A percentile compares a stretch with the other conserved stretches of the same genome.
phyloP scores from a whole-genome alignment of 2,888 invertebrate genomes.

The Nomada ferruginata region DNA sequence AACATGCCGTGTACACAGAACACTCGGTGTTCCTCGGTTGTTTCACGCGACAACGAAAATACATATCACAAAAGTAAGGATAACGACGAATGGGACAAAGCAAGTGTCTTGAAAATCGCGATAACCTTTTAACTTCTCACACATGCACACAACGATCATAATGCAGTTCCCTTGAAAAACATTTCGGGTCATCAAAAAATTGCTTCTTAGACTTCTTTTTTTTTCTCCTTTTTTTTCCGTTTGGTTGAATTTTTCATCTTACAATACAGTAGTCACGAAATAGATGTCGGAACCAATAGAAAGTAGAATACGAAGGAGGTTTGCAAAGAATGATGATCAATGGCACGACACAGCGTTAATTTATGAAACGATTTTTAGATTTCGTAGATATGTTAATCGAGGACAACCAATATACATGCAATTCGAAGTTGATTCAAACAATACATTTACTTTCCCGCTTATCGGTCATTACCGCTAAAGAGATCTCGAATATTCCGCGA shows the following conservation, averaged over 20 bases:
- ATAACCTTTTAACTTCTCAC: conserved; percentile 18
- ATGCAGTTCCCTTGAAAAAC: conserved; percentile 21
- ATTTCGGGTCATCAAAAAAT: conserved; percentile 34
- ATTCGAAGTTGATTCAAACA: neutral
- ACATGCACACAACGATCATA: conserved; percentile 39
- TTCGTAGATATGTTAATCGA: conserved; percentile 79
- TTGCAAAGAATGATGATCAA: conserved; percentile 3
- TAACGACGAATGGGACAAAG: conserved; percentile 39
- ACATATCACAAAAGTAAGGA: conserved; percentile 38
- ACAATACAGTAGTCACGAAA: neutral
- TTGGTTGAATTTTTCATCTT: too few species aligned
- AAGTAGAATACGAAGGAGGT: neutral
- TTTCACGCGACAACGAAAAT: conserved; percentile 35
- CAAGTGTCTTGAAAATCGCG: conserved; percentile 30
- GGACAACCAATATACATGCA: conserved; percentile 62
- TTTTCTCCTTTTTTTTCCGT: too few species aligned
- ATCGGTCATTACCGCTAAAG: neutral
- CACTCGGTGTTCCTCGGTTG: conserved; percentile 39
- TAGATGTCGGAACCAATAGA: neutral
- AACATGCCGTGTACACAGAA: conserved; percentile 53
- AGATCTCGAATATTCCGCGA: conserved; percentile 19
- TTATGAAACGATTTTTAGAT: conserved; percentile 70
- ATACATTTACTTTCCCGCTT: neutral
- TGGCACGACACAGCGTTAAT: conserved; percentile 20
- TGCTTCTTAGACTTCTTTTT: conserved; percentile 36